Conservation (phyloP, 2,797 vertebrate species). For the Xyrichtys novacula region DNA sequence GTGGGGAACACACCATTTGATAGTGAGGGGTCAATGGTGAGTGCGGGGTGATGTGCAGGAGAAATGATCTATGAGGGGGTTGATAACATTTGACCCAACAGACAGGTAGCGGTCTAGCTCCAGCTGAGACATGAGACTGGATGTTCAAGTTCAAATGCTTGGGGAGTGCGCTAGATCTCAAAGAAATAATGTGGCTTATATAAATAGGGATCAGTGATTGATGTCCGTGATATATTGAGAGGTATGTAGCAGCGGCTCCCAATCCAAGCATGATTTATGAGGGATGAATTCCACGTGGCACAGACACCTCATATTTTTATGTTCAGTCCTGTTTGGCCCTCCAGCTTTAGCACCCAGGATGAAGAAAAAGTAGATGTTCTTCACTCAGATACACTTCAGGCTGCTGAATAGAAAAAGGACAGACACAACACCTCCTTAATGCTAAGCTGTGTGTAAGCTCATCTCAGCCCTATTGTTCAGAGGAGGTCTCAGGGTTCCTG, state of each 20-base stretch:
- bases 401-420: slow-evolving; percentile 24
- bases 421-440: slow-evolving; percentile 5
- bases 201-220: too few species aligned
- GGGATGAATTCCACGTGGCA: neutral
- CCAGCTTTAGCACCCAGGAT: neutral
- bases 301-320: neutral
- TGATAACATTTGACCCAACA: neutral
- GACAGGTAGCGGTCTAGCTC: too few species aligned
- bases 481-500: slow-evolving; percentile 46
- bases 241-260: too few species aligned
- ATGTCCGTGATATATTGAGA: too few species aligned
- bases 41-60: neutral
- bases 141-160: too few species aligned
- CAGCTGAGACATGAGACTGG: too few species aligned
- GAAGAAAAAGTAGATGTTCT: neutral
- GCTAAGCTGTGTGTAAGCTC: slow-evolving; percentile 43
- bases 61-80: neutral
- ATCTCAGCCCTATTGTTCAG: slow-evolving; percentile 59
- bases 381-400: slow-evolving; percentile 17
- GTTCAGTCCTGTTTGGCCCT: neutral
- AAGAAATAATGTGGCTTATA: too few species aligned
- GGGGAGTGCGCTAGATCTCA: too few species aligned
- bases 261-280: neutral
- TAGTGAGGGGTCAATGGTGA: neutral
- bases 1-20: neutral